Evolutionary conservation across 2,888 invertebrate genomes (phyloP).

Genomic region (Ectemnius lituratus): DNA sequence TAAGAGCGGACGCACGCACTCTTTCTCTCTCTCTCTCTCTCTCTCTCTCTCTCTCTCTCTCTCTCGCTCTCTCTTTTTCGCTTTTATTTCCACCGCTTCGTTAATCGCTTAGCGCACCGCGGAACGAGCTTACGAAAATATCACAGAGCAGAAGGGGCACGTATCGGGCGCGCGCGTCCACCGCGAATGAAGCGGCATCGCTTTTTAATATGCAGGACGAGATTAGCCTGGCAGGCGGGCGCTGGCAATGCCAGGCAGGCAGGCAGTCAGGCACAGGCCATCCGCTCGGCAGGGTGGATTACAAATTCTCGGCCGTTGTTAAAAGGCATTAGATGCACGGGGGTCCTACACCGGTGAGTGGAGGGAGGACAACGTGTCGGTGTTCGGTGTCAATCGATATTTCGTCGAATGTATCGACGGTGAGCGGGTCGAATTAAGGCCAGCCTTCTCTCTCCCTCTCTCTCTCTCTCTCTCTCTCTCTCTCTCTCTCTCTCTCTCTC

Average conservation of each 20-base stretch:
- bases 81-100: constrained; percentile 12
- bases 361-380: constrained; percentile 21
- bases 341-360: background rate
- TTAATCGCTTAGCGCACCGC: constrained; percentile 17
- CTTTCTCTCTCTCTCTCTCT: too few relatives aligned
- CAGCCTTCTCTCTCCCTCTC: background rate
- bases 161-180: background rate
- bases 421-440: constrained; percentile 32
- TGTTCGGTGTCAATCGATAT: constrained; percentile 20
- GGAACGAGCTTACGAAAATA: constrained; percentile 1
- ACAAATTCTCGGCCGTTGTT: constrained; percentile 12
- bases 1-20: constrained; percentile 2
- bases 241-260: background rate
- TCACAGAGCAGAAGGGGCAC: background rate
- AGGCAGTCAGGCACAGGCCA: background rate
- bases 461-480: background rate
- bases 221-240: constrained; percentile 14
- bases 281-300: background rate
- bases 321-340: constrained; percentile 2
- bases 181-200: background rate
- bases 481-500: background rate
- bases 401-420: constrained; percentile 15
- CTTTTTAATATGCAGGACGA: constrained; percentile 21
- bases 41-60: background rate
- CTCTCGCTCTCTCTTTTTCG: background rate